Base-by-base conservation (phyloP, 2,113 vertebrate species). In the Furnarius figulus region DNA sequence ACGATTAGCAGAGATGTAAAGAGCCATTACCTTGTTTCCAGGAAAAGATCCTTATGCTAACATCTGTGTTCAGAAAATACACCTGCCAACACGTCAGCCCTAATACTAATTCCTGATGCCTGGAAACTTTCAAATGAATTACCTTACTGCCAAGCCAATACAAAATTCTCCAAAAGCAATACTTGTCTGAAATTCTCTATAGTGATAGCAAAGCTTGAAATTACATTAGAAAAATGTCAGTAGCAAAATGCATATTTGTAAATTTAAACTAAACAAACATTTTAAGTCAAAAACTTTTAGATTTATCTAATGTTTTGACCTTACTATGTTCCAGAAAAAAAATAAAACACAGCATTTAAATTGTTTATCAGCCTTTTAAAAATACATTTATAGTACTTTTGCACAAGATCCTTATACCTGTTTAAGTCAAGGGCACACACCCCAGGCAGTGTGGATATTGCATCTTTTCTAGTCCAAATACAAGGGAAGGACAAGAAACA, bases 1-100 rank as follows among this genome's bases (percentile, higher is more conserved):
- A 40, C 7, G 13, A 42, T 24, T 78, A 67, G 39, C 12, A 79
- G n/a, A 84, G 6, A 6, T n/a, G 22, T 30, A 52, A 65, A 49
- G 5, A 42, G 8, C 47, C 20, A 28, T 28, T 35, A 5, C 0
- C 0, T 5, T 65, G 5, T 8, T 78, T 58, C 18, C 44, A 72
- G 30, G 31, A 81, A 49, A 74, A 85, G 2, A 42, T 37, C 17
- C 19, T 68, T 22, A 5, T 50, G 16, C 27, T 52, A 58, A 62
- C 2, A 44, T 16, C 23, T 42, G 18, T 50, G 8, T 61, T 87
- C 40, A 89, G 49, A 80, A 91, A 77, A 15, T 20, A 63, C 89
- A 61, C 8, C 18, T 42, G 49, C 65, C 24, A 87, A 35, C 9
- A 66, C 2, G 0, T 27, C 25, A 78, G 25, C 11, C 23, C 10